Conservation (phyloP, 2,797 vertebrate genomes). For the Enteromius anoplus region DNA sequence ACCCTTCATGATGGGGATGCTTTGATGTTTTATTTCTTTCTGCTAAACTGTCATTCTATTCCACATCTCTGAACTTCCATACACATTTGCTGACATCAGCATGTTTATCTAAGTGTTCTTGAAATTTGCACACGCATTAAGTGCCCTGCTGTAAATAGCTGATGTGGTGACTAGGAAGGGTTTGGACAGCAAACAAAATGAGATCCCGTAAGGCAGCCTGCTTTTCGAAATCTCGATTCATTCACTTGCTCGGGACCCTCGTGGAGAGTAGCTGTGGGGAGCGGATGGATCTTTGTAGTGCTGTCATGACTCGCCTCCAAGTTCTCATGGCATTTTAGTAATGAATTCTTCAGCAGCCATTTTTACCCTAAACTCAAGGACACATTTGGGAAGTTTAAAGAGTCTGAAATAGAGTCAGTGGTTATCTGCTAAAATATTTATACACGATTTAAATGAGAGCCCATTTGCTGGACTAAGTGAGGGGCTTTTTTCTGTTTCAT, state of each 20-base stretch:
- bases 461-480: neutral
- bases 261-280: constrained; percentile 34
- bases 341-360: constrained; percentile 42
- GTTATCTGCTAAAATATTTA: constrained; percentile 37
- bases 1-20: neutral
- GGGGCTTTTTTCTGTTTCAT: neutral
- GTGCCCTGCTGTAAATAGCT: constrained; percentile 41
- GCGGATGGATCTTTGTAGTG: constrained; percentile 44
- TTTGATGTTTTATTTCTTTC: constrained; percentile 10
- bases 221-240: constrained; percentile 43
- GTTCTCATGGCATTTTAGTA: constrained; percentile 47
- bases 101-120: constrained; percentile 15
- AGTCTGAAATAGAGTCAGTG: neutral
- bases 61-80: constrained; percentile 5
- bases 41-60: constrained; percentile 27
- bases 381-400: constrained; percentile 18
- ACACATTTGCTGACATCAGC: constrained; percentile 26
- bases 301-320: constrained; percentile 52
- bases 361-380: constrained; percentile 36
- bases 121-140: constrained; percentile 23
- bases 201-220: constrained; percentile 32
- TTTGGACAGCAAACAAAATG: constrained; percentile 45
- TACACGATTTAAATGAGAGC: neutral
- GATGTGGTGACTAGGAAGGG: constrained; percentile 8
- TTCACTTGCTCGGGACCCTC: constrained; percentile 32